These are phyloP conservation scores for Scophthalmus maximus DNA, from an alignment of 2,113 vertebrate species.

Conservation along the genomic window DNA sequence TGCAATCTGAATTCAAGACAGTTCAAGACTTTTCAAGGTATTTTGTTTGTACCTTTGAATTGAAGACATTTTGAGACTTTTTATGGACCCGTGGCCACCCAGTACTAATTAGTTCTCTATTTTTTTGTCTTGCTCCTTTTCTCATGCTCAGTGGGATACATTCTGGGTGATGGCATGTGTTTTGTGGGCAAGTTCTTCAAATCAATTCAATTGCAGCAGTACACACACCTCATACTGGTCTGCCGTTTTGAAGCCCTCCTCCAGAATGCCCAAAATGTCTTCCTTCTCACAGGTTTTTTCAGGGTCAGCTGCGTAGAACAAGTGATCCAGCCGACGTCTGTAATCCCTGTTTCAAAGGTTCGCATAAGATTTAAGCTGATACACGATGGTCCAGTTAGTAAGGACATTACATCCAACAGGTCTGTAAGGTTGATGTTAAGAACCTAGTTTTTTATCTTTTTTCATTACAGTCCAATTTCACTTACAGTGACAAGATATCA, in stretches of 20 bases:
- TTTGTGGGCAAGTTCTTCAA: no score
- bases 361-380: slow-evolving; percentile 21
- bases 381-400: not conserved
- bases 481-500: slow-evolving; percentile 71
- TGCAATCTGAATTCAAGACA: no score
- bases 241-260: slow-evolving; percentile 84
- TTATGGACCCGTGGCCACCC: no score
- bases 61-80: no score
- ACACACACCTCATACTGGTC: slow-evolving; percentile 73
- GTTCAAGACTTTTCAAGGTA: no score
- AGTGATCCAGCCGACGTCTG: slow-evolving; percentile 83
- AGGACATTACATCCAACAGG: not conserved
- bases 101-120: no score
- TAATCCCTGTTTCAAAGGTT: slow-evolving; percentile 74
- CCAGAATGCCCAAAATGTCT: slow-evolving; percentile 83
- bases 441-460: not conserved
- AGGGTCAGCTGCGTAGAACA: slow-evolving; percentile 85
- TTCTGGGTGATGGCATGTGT: no score
- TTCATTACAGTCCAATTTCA: slow-evolving; percentile 19
- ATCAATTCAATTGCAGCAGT: not conserved
- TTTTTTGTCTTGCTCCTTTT: no score
- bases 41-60: no score
- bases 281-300: slow-evolving; percentile 77
- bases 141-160: no score
- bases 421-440: no score